A percentile compares a stretch with the other conserved stretches of the same genome.
These are phyloP conservation scores for Idaea dimidiata DNA, from an alignment of 2,888 invertebrate species.

Conservation along the genomic window DNA sequence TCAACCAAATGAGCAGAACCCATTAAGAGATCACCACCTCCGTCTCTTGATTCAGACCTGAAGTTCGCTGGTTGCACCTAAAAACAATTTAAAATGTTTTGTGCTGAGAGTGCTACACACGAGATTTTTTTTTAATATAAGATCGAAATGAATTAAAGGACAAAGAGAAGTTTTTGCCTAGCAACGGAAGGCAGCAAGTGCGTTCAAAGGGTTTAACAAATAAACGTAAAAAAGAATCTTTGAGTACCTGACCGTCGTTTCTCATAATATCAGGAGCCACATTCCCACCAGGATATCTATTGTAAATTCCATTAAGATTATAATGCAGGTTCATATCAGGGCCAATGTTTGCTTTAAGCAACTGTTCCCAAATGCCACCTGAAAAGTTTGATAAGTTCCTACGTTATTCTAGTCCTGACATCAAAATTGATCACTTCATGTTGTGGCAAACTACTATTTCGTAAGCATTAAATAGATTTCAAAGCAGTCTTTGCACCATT, in stretches of 20 bases:
- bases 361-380: conserved; percentile 76
- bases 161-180: not conserved
- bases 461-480: no score
- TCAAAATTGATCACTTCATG: no score
- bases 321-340: conserved; percentile 77
- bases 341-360: conserved; percentile 74
- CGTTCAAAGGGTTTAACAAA: no score
- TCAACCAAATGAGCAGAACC: conserved; percentile 48
- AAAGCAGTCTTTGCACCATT: no score
- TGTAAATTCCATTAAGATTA: conserved; percentile 73
- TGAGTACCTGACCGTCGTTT: conserved; percentile 63
- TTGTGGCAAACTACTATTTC: no score
- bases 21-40: conserved; percentile 48
- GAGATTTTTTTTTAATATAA: not conserved
- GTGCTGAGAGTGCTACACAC: not conserved
- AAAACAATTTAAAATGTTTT: conserved; percentile 6
- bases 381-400: not conserved
- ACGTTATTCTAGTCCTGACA: not conserved
- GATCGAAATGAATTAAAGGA: not conserved
- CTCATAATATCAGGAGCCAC: conserved; percentile 63
- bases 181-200: not conserved
- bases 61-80: conserved; percentile 72
- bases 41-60: conserved; percentile 56
- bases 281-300: conserved; percentile 58
- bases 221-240: no score